Evolutionary conservation across 2,888 invertebrate species (phyloP).

Genomic region (Mylabris sibirica): DNA sequence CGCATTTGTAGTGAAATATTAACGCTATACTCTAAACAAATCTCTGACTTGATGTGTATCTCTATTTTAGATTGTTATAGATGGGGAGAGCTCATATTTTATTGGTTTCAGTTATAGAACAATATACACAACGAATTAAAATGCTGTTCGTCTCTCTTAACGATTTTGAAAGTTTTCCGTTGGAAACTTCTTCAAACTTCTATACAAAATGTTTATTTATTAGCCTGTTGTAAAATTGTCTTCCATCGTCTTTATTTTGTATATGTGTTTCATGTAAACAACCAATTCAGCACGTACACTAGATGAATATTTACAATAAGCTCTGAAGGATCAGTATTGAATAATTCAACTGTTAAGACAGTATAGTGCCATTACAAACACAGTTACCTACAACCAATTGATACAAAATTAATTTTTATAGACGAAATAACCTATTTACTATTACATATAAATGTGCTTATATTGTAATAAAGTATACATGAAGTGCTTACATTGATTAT

Average conservation of each 20-base stretch:
- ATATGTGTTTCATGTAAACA: background rate
- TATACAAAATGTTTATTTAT: background rate
- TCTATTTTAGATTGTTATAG: too few species aligned
- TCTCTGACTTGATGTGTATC: too few species aligned
- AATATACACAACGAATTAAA: too few species aligned
- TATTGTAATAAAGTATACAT: background rate
- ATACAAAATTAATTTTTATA: background rate
- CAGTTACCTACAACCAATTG: background rate
- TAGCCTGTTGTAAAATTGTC: background rate
- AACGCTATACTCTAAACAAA: too few species aligned
- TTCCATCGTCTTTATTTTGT: background rate
- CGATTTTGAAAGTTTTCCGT: background rate
- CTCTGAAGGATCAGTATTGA: background rate
- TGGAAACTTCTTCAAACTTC: background rate
- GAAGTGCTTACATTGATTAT: background rate
- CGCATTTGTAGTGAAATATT: too few species aligned
- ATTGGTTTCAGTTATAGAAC: too few species aligned
- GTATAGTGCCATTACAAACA: background rate
- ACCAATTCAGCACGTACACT: background rate
- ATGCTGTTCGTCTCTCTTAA: background rate
- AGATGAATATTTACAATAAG: slow-evolving; percentile 10
- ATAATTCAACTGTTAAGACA: slow-evolving; percentile 1
- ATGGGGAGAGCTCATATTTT: too few species aligned
- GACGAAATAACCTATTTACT: background rate
- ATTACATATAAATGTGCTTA: background rate